phyloP scores from a whole-genome alignment of 2,113 vertebrate genomes.

The Helogale parvula region DNA sequence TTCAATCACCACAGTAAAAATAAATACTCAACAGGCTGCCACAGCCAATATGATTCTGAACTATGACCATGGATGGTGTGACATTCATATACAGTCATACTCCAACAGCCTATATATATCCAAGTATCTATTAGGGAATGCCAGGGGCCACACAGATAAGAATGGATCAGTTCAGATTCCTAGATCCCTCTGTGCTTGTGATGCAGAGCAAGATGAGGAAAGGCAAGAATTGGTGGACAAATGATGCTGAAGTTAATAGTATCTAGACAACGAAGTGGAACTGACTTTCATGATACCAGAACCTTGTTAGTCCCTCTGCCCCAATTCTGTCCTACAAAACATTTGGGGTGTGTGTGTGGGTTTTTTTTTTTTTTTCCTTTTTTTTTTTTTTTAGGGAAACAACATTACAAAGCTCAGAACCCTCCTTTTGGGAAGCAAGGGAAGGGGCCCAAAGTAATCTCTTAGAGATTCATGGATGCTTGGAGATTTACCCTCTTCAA shows the following conservation, averaged over 20 bases:
- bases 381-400: neutral
- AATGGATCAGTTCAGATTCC: neutral
- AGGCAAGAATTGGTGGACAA: neutral
- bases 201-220: neutral
- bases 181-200: neutral
- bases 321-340: neutral
- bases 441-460: neutral
- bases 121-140: neutral
- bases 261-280: neutral
- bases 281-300: neutral
- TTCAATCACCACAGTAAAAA: neutral
- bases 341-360: neutral
- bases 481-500: constrained; percentile 29
- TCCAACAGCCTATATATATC: neutral
- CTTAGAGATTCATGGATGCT: neutral
- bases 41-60: neutral
- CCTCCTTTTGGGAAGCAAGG: neutral
- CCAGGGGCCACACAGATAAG: neutral
- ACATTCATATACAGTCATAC: neutral
- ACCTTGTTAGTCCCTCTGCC: neutral
- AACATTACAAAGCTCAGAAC: neutral
- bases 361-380: no score
- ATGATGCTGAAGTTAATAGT: neutral
- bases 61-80: neutral
- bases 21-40: neutral